Evolutionary conservation across 1,140 invertebrate species (phyloP).

Genomic region (Scaptomyza pallida): DNA sequence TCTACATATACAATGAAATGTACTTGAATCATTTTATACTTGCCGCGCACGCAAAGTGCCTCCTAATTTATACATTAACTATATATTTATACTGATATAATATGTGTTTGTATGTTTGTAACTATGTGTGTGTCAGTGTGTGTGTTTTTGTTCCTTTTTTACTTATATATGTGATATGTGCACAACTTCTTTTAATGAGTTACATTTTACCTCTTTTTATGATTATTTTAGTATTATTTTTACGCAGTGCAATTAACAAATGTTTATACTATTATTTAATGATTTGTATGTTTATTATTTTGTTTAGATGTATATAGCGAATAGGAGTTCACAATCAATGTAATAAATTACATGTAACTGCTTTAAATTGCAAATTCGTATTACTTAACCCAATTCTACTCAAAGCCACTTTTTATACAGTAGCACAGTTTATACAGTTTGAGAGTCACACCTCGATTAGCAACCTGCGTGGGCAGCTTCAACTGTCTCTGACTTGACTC

Average conservation of each 20-base stretch:
- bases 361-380: constrained; percentile 52
- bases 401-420: too few relatives aligned
- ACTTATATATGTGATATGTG: constrained; percentile 42
- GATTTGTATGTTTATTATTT: constrained; percentile 25
- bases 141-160: constrained; percentile 36
- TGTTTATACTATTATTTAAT: constrained; percentile 23
- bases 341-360: constrained; percentile 73
- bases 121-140: neutral
- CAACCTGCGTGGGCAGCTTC: neutral
- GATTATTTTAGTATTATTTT: constrained; percentile 46
- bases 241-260: constrained; percentile 46
- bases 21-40: constrained; percentile 65
- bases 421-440: constrained; percentile 8
- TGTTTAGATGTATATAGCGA: constrained; percentile 61
- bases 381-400: too few relatives aligned
- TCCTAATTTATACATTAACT: constrained; percentile 19
- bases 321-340: constrained; percentile 77
- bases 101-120: constrained; percentile 13
- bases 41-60: constrained; percentile 29
- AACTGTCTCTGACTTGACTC: constrained; percentile 40
- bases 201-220: constrained; percentile 31
- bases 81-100: constrained; percentile 2
- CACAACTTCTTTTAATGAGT: constrained; percentile 31
- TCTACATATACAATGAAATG: constrained; percentile 25
- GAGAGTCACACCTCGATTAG: constrained; percentile 2